Evolutionary conservation across 2,888 invertebrate genomes (phyloP).

Genomic region (Theodoxus fluviatilis): DNA sequence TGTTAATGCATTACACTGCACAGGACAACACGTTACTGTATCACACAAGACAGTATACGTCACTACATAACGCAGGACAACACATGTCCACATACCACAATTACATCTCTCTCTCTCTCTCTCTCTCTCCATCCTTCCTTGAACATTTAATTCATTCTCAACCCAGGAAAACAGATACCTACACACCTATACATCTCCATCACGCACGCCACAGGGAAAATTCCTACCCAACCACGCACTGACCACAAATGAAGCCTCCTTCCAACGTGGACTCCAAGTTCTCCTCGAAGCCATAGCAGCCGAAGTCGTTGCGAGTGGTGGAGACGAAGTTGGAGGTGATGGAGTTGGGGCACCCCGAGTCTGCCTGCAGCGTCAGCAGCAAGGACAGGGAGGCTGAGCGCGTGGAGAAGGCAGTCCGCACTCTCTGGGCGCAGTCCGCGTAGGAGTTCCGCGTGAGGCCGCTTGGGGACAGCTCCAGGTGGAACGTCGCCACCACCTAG

Average conservation of each 20-base stretch:
- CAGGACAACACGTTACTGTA: no score
- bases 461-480: slow-evolving; percentile 28
- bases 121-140: no score
- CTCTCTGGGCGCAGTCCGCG: slow-evolving; percentile 25
- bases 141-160: no score
- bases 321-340: slow-evolving; percentile 3
- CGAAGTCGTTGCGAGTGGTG: slow-evolving; percentile 22
- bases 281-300: slow-evolving; percentile 30
- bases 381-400: slow-evolving; percentile 12
- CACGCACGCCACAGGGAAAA: no score
- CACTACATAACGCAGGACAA: slow-evolving; percentile 35
- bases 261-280: neutral
- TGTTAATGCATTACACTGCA: no score
- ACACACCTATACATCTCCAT: no score
- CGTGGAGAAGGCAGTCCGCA: slow-evolving; percentile 26
- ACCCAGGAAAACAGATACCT: no score
- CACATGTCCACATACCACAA: no score
- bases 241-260: neutral
- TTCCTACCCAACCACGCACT: neutral
- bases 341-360: slow-evolving; percentile 23
- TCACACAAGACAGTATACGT: no score
- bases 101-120: no score
- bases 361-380: slow-evolving; percentile 2
- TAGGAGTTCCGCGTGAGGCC: slow-evolving; percentile 25
- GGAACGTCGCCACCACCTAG: slow-evolving; percentile 29